Base-by-base conservation (phyloP, 2,113 vertebrate species). In the Oophaga pumilio region DNA sequence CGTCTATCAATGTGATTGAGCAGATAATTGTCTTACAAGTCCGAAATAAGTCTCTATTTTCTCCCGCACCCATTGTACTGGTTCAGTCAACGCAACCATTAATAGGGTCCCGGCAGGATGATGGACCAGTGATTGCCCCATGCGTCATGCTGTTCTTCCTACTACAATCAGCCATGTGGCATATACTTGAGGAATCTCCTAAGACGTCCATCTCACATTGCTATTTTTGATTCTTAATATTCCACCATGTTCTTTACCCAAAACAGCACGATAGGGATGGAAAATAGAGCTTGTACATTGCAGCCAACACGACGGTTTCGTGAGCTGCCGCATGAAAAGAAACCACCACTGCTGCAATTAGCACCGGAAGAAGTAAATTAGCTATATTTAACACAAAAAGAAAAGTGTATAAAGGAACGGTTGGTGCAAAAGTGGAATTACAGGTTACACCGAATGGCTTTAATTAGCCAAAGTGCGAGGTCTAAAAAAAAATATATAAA, bases 311-410 rank as follows among this genome's bases (percentile, higher is more conserved):
- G 71, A 74, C 28, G 56, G 78, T 57, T 20, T 43, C 43, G 28
- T 60, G 78, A 56, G 24, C 78, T 7, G 78, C 56, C 11, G 24
- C 20, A 80, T 20, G 60, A 80, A 80, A 18, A 80, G 78, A 80
- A 24, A 4, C 56, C 78, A 60, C 56, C 17, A 9, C 24, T 33
- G 78, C 8, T 60, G 57, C 60, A 80, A 80, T 80, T 80, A 80
- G 26, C 57, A 60, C 56, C 56, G 57, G 78, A 80, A 60, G 56
- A 60, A 26, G 28, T 28, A 43, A 80, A 80, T 80, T 80, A 80
- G 56, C 78, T 80, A 80, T 80, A 80, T 80, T 80, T 80, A 80
- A 80, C 56, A 60, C 78, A 80, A 53, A 80, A 53, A 33, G 78
- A 33, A 18, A 26, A 2, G 28, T 80, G 15, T 78, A 57, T 33